A percentile compares a stretch with the other conserved stretches of the same genome.
Evolutionary conservation across 2,888 invertebrate species (phyloP).

Genomic region (Argyra leucocephala): DNA sequence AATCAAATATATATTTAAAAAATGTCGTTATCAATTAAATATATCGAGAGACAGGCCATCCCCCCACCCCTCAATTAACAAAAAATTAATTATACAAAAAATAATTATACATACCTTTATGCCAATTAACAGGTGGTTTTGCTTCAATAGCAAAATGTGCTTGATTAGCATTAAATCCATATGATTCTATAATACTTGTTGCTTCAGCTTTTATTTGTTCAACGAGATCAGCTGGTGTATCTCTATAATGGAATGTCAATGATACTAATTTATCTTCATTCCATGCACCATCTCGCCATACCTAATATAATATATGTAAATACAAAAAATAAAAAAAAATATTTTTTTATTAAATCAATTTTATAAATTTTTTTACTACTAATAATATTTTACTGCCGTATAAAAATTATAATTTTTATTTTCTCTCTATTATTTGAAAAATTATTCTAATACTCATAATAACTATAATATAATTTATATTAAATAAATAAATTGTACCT

Average conservation of each 20-base stretch:
- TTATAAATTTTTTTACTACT: background rate
- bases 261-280: slow-evolving; percentile 65
- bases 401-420: no score
- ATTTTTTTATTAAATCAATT: slow-evolving; percentile 7
- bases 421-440: no score
- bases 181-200: slow-evolving; percentile 50
- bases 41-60: no score
- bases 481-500: no score
- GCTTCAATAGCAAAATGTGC: slow-evolving; percentile 68
- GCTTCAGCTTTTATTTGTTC: slow-evolving; percentile 49
- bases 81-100: no score
- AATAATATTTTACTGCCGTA: no score
- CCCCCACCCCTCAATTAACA: no score
- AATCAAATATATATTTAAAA: no score
- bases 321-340: slow-evolving; percentile 12
- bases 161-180: slow-evolving; percentile 55
- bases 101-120: slow-evolving; percentile 48
- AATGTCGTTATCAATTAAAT: no score
- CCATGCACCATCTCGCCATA: slow-evolving; percentile 61
- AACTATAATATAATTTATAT: no score
- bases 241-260: slow-evolving; percentile 63
- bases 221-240: slow-evolving; percentile 51
- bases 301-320: no score
- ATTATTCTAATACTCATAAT: no score
- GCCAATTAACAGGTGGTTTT: slow-evolving; percentile 67